phyloP scores from a whole-genome alignment of 2,888 invertebrate species.

The Cephonodes hylas region DNA sequence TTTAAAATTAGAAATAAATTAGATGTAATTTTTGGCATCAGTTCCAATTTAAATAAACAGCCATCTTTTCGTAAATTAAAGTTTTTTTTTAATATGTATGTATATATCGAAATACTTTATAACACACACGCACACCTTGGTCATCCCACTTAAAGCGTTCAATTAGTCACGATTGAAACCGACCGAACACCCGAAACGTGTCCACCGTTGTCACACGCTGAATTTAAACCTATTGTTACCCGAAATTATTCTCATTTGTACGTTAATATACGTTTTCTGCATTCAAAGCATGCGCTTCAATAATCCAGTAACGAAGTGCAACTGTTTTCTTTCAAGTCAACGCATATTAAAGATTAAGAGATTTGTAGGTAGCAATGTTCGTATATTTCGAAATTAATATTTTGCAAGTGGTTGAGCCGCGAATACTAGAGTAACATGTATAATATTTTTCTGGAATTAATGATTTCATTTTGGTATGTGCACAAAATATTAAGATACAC shows the following conservation, averaged over 20 bases:
- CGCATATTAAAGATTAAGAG: neutral
- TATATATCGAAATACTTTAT: neutral
- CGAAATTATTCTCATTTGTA: slow-evolving; percentile 10
- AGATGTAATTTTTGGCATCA: no score
- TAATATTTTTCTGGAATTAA: no score
- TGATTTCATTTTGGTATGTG: no score
- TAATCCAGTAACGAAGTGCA: neutral
- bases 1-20: no score
- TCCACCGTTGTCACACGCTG: slow-evolving; percentile 27
- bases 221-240: slow-evolving; percentile 34
- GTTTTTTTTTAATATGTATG: no score
- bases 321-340: neutral
- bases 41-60: no score
- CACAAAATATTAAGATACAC: no score
- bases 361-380: no score
- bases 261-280: neutral
- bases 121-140: neutral
- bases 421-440: no score
- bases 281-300: neutral
- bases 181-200: slow-evolving; percentile 45
- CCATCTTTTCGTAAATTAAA: no score
- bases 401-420: neutral
- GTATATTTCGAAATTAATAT: neutral
- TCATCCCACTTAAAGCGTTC: slow-evolving; percentile 28
- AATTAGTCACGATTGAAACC: slow-evolving; percentile 47